Evolutionary conservation across 1,140 invertebrate genomes (phyloP), one percentile per base, ranked within the genome.

Genomic region (Drosophila pachea): DNA sequence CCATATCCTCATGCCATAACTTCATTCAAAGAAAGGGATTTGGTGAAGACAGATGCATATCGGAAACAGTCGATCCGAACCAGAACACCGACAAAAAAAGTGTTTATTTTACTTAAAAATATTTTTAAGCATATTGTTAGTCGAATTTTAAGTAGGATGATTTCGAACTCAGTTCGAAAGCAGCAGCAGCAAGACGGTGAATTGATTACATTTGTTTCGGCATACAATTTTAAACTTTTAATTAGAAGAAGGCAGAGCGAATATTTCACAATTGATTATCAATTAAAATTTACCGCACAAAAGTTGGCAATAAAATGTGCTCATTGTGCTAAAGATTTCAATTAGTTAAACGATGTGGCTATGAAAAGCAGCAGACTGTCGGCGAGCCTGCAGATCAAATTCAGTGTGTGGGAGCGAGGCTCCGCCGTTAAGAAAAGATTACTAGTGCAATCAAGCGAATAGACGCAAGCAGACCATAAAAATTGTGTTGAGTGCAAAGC

Each of bases 391-490:
- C 8, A 31, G 9, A 12, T 12, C 7, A n/a, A 11, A 54, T 36
- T 55, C 22, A 14, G 16, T 48, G 33, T 1, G 59, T 50, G 32
- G 54, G 7, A 5, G 16, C 0, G 12, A 58, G 16, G 12, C 11
- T 16, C 42, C 6, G 67, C 65, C 74, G 78, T 83, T 78, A 76
- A 76, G 78, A 78, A 86, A 86, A 86, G 73, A 87, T 86, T 87
- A 83, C 83, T 74, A 87, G 78, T 83, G 78, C 78, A 86, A 82
- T 87, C 83, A 87, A 83, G 75, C 76, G 83, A 59, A 76, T 82
- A 83, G 83, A 86, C 83, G 78, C 78, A 82, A 86, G 76, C 78
- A 86, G 73, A 87, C 83, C 83, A 87, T 87, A 87, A 78, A 87
- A 86, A 74, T 74, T 78, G 69, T 78, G 78, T 74, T 78, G 74